Conservation (phyloP, 2,113 vertebrate species). For the Catharus minimus region DNA sequence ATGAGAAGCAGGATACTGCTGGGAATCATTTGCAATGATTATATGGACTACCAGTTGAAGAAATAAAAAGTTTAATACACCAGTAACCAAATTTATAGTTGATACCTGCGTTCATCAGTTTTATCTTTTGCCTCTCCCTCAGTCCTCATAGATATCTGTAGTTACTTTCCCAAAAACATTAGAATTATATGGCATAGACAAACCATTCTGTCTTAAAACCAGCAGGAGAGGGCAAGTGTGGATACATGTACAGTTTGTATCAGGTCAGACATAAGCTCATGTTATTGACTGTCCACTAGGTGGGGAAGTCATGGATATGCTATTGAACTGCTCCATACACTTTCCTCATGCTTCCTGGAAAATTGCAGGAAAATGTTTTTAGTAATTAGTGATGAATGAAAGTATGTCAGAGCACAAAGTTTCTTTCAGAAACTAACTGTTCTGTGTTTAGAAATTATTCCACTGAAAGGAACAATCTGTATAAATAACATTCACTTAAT, state of each 20-base stretch:
- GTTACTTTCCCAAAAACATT: background rate
- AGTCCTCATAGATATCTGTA: background rate
- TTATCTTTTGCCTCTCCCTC: background rate
- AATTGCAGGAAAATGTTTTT: background rate
- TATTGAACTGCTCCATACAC: background rate
- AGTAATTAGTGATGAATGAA: background rate
- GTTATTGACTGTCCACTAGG: slow-evolving; percentile 16
- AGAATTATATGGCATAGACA: background rate
- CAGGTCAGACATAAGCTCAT: background rate
- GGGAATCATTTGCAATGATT: background rate
- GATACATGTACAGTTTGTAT: background rate
- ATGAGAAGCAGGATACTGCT: background rate
- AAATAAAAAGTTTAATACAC: background rate
- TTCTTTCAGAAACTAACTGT: background rate
- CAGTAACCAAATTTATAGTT: background rate
- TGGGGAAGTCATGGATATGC: background rate
- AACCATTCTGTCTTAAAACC: background rate
- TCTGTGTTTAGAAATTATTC: background rate
- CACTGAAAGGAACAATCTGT: background rate
- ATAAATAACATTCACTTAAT: background rate
- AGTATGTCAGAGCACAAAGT: background rate
- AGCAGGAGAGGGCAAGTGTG: background rate
- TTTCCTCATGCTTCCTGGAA: background rate
- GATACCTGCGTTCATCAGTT: background rate
- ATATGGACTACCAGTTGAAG: background rate